Conservation (phyloP, 1,140 invertebrate genomes). For the Drosophila takahashii region DNA sequence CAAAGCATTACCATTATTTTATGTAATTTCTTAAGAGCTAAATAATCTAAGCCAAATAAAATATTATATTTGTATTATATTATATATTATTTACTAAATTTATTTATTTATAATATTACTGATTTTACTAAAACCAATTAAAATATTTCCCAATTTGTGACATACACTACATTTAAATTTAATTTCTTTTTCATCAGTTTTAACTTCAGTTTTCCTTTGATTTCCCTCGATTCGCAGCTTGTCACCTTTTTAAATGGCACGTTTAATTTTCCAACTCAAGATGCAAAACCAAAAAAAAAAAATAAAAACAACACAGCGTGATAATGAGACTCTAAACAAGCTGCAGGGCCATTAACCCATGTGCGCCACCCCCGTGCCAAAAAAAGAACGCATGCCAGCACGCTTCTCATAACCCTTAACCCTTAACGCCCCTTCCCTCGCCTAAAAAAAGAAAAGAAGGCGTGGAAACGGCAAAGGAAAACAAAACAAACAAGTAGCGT, state of each 20-base stretch:
- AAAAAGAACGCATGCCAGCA: conserved; percentile 46
- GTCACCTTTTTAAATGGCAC: conserved; percentile 15
- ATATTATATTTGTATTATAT: too few species aligned
- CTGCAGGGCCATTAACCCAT: conserved; percentile 30
- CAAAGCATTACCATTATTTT: too few species aligned
- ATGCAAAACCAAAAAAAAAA: conserved; percentile 5
- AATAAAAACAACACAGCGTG: conserved; percentile 39
- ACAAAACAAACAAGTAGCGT: conserved; percentile 46
- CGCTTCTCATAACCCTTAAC: conserved; percentile 36
- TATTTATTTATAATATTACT: too few species aligned
- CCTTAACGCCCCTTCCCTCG: background rate
- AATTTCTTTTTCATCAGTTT: too few species aligned
- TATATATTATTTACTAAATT: too few species aligned
- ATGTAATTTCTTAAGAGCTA: too few species aligned
- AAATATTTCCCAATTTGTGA: too few species aligned
- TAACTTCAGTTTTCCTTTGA: background rate
- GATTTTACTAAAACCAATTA: too few species aligned
- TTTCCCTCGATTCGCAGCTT: conserved; percentile 6
- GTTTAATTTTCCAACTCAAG: background rate
- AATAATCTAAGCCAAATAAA: too few species aligned
- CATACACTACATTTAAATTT: too few species aligned
- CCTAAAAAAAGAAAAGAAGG: conserved; percentile 19
- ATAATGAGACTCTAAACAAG: conserved; percentile 81
- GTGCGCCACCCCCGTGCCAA: conserved; percentile 4
- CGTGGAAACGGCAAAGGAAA: background rate